Base-by-base conservation (phyloP, 1,140 invertebrate genomes). In the Pogonus chalceus region DNA sequence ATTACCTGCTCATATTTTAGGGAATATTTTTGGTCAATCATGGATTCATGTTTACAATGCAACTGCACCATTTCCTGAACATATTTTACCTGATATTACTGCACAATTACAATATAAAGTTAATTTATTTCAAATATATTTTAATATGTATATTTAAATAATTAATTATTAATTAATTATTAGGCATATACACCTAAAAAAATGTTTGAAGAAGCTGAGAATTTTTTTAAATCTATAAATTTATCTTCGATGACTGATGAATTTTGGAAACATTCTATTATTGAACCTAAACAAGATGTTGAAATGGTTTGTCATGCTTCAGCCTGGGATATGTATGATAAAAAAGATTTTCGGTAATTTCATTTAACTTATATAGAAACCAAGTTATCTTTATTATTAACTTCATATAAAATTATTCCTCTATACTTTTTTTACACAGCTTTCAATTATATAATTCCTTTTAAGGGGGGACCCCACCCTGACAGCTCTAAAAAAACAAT, bases 21-120 rank as follows among this genome's bases (percentile, higher is more conserved):
- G 91, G 24, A 94, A 96, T 64, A 90, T 96, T 85, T 96, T 92
- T 91, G 88, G 87, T 0, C 91, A 96, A 71, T 77, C 78, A 0
- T 96, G 92, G 92, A 73, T 70, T n/a, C 84, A 89, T 60, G 79
- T 95, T 23, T 83, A 77, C 37, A 74, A 85, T 12, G 76, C 88
- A 10, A 80, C 82, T 0, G 73, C 81, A 10, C 92, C 92, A 0
- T 93, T 82, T 69, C 85, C 86, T 0, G 78, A 83, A 7, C 84
- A 84, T 57, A 73, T 81, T 16, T 72, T 83, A 23, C 71, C 87
- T 0, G 84, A 93, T 68, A 80, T 89, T 7, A 85, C 83, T 0
- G 69, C 74, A 16, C 75, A 79, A 48, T 82, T 93, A 79, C n/a
- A n/a, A n/a, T n/a, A n/a, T n/a, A n/a, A n/a, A n/a, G n/a, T n/a